These are phyloP conservation scores for Drymonia ruficornis DNA, from an alignment of 2,888 invertebrate genomes.

Conservation along the genomic window DNA sequence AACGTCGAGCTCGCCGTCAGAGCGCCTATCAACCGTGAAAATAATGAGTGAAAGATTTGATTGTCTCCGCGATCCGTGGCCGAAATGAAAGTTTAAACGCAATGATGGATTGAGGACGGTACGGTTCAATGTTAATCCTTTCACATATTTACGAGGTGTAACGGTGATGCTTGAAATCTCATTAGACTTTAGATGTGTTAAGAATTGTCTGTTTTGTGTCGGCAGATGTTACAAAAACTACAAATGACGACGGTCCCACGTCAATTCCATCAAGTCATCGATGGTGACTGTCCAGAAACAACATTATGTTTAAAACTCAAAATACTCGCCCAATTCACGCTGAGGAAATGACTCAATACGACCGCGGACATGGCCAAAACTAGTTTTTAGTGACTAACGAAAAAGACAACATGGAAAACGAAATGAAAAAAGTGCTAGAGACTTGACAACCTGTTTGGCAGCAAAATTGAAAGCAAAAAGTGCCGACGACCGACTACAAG, in stretches of 20 bases:
- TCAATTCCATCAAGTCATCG: neutral
- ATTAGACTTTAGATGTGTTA: neutral
- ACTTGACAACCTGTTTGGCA: slow-evolving; percentile 44
- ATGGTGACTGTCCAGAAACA: slow-evolving; percentile 8
- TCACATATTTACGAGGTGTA: slow-evolving; percentile 22
- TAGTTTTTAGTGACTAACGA: slow-evolving; percentile 40
- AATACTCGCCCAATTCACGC: slow-evolving; percentile 21
- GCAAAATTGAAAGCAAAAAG: slow-evolving; percentile 43
- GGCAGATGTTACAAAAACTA: neutral
- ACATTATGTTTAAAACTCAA: slow-evolving; percentile 8
- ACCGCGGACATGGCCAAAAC: slow-evolving; percentile 38
- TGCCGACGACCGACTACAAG: slow-evolving; percentile 27
- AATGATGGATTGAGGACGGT: slow-evolving; percentile 23
- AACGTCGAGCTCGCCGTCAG: slow-evolving; percentile 41
- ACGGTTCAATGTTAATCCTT: slow-evolving; percentile 30
- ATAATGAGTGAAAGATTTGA: slow-evolving; percentile 45
- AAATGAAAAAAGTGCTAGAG: slow-evolving; percentile 21
- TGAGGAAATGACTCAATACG: slow-evolving; percentile 42
- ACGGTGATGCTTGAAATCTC: neutral
- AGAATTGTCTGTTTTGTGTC: neutral
- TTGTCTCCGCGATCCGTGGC: slow-evolving; percentile 26
- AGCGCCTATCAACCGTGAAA: slow-evolving; percentile 52
- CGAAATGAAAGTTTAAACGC: slow-evolving; percentile 40
- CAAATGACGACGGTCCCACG: neutral
- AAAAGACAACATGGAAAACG: slow-evolving; percentile 22